Evolutionary conservation across 1,140 invertebrate species (phyloP), one percentile per base, ranked within the genome.

Genomic region (Aplysia californica): DNA sequence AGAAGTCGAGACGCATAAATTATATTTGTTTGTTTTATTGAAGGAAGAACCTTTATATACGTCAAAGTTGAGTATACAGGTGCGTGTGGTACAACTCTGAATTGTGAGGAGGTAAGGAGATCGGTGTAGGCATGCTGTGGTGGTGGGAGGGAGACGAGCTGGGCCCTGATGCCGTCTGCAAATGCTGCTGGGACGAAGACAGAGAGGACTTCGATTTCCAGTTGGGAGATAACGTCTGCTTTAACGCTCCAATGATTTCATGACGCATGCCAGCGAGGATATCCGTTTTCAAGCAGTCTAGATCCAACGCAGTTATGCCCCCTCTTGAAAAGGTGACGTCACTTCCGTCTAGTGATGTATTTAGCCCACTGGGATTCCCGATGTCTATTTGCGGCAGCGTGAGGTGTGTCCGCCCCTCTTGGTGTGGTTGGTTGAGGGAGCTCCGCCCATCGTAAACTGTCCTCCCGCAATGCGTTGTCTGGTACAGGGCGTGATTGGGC

Each of bases 21-120:
- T n/a, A n/a, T n/a, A n/a, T n/a, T n/a, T n/a, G n/a, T n/a, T n/a
- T n/a, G n/a, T n/a, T n/a, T n/a, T n/a, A n/a, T n/a, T n/a, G n/a
- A n/a, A n/a, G n/a, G n/a, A n/a, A n/a, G n/a, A n/a, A n/a, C n/a
- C n/a, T n/a, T n/a, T n/a, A n/a, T n/a, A n/a, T n/a, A n/a, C n/a
- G n/a, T n/a, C 82, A 90, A n/a, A 90, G 80, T 68, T 90, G 88
- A 3, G 89, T 90, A 71, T 87, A 90, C 20, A 90, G 80, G 80
- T 89, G 89, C n/a, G 89, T 90, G 41, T 89, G 88, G 78, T 90
- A 90, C 26, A 90, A 81, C 26, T 90, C 88, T 1, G 86, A 84
- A 26, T 29, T 75, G 29, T 26, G 55, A 6, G 72, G 35, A 3
- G 69, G 29, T 5, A 71, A 58, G 18, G 31, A 2, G 5, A 56